These are phyloP conservation scores for Cheirogaleus medius DNA, from an alignment of 2,113 vertebrate species.

Conservation along the genomic window DNA sequence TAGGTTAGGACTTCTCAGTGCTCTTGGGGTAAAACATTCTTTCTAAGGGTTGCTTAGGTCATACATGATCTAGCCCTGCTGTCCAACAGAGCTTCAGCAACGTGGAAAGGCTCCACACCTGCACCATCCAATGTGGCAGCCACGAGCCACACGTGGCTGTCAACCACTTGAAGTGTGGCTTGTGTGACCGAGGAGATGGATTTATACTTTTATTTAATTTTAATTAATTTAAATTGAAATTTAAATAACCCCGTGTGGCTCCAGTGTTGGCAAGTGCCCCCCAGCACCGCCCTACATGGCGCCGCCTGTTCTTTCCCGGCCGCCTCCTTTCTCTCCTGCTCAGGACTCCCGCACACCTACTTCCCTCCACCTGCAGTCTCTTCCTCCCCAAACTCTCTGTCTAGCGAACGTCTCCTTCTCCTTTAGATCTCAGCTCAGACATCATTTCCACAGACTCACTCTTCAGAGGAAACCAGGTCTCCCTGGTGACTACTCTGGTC, in stretches of 20 bases:
- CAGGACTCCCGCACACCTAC: neutral
- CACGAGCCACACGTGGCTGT: neutral
- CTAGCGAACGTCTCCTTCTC: neutral
- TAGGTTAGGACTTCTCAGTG: neutral
- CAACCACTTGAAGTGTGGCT: neutral
- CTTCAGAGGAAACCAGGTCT: neutral
- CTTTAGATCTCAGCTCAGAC: neutral
- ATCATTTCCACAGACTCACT: neutral
- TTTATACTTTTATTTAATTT: neutral
- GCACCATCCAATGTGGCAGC: neutral
- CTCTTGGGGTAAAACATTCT: neutral
- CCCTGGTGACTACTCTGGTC: too few relatives aligned
- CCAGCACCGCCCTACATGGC: accelerated
- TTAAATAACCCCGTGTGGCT: neutral
- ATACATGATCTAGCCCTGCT: neutral
- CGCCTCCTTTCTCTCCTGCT: neutral
- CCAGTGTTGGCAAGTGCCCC: neutral
- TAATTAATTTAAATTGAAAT: neutral
- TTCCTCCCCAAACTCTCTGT: neutral
- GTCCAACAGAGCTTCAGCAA: neutral
- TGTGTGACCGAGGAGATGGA: neutral
- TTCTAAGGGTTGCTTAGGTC: neutral
- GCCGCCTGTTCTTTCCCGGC: neutral
- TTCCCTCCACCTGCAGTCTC: neutral
- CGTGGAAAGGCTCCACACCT: neutral